Conservation (phyloP, 1,140 invertebrate genomes). For the Charaxes varanes region DNA sequence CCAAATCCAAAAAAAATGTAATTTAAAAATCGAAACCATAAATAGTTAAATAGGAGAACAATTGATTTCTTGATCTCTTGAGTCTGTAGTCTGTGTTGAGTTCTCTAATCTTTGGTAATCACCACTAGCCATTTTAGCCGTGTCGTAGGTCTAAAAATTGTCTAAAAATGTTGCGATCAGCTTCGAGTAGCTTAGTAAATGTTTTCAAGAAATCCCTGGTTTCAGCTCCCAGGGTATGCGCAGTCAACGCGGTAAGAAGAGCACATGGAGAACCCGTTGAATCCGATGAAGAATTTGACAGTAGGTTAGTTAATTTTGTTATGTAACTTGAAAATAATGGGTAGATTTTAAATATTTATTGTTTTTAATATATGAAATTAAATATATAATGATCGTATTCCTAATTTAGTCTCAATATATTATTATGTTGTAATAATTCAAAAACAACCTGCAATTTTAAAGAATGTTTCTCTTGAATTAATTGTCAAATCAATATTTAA, state of each 20-base stretch:
- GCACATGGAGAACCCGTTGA: conserved; percentile 52
- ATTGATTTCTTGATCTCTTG: too few relatives aligned
- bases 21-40: too few relatives aligned
- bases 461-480: too few relatives aligned
- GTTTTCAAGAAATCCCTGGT: conserved; percentile 53
- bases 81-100: too few relatives aligned
- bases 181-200: conserved; percentile 50
- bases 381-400: background rate
- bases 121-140: conserved; percentile 66
- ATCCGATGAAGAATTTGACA: conserved; percentile 63
- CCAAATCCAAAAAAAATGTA: too few relatives aligned
- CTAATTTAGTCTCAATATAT: too few relatives aligned
- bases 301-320: conserved; percentile 59
- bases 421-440: too few relatives aligned
- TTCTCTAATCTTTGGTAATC: conserved; percentile 53
- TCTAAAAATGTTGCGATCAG: conserved; percentile 64
- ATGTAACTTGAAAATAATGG: conserved; percentile 58
- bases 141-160: conserved; percentile 40
- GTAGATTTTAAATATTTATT: background rate
- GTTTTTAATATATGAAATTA: background rate
- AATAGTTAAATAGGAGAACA: too few relatives aligned
- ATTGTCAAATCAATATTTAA: too few relatives aligned
- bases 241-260: conserved; percentile 38
- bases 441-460: too few relatives aligned
- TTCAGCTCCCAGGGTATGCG: conserved; percentile 47